These are phyloP conservation scores for Zosterops japonicus DNA, from an alignment of 2,113 vertebrate species.

Conservation along the genomic window DNA sequence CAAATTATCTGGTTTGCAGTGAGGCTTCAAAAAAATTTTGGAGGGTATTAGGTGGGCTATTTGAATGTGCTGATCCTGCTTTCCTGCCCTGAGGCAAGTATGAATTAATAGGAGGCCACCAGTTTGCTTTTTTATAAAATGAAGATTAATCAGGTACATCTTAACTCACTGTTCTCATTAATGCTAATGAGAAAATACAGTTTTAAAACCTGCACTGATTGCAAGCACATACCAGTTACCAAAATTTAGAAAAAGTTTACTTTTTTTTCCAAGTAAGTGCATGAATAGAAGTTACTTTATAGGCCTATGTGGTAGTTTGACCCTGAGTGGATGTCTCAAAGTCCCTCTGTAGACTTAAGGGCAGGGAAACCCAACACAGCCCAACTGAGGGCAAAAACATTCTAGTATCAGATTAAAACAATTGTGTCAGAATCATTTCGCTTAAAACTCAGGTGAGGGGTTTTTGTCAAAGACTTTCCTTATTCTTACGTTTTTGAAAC, in stretches of 20 bases:
- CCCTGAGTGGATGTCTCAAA: background rate
- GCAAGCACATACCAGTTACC: background rate
- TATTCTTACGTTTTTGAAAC: background rate
- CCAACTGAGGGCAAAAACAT: background rate
- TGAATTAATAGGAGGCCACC: background rate
- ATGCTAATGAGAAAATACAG: background rate
- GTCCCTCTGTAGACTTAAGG: background rate
- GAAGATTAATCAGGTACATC: constrained; percentile 1
- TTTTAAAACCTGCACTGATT: background rate
- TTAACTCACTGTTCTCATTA: constrained; percentile 14
- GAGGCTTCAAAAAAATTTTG: background rate
- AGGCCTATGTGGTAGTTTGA: background rate
- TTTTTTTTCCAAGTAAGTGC: background rate
- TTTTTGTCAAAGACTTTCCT: background rate
- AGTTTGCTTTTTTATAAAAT: background rate
- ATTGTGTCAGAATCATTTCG: background rate
- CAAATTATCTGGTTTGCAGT: background rate
- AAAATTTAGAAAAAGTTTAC: background rate
- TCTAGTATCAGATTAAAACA: background rate
- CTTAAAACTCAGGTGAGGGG: background rate
- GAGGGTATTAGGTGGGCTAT: background rate
- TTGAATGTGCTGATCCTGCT: background rate
- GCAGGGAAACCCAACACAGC: background rate
- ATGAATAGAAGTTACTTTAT: background rate
- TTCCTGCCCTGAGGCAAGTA: background rate